These are phyloP conservation scores for Antigone vipio DNA, from an alignment of 2,113 vertebrate genomes.

Conservation along the genomic window DNA sequence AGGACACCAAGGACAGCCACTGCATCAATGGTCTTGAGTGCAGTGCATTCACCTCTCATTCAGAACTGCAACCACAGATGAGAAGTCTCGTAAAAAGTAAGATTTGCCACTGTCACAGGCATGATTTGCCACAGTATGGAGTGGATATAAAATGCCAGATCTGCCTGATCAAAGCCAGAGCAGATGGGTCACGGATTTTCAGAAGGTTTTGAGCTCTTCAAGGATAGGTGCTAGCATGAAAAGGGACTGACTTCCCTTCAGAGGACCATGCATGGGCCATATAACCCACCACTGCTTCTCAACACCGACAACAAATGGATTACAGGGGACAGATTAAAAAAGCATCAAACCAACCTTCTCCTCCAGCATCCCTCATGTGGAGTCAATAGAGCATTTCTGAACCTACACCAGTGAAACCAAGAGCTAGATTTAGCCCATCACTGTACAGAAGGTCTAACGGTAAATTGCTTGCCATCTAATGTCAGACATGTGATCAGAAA, in stretches of 20 bases:
- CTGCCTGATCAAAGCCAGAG: neutral
- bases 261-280: neutral
- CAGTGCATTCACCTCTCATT: neutral
- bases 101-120: neutral
- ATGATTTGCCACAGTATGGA: neutral
- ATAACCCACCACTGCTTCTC: neutral
- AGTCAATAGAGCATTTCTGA: neutral
- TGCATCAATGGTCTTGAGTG: neutral
- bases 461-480: neutral
- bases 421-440: neutral
- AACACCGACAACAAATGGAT: neutral
- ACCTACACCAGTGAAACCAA: neutral
- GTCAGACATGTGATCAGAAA: neutral
- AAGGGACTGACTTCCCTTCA: neutral
- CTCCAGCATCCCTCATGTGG: neutral
- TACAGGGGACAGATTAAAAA: neutral
- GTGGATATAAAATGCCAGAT: neutral
- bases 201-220: neutral
- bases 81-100: neutral
- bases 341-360: neutral
- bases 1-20: neutral
- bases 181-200: neutral
- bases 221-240: neutral
- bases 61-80: neutral
- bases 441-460: neutral